Evolutionary conservation across 2,797 vertebrate genomes (phyloP), one percentile per base, ranked within the genome.

Genomic region (Gymnothorax javanicus): DNA sequence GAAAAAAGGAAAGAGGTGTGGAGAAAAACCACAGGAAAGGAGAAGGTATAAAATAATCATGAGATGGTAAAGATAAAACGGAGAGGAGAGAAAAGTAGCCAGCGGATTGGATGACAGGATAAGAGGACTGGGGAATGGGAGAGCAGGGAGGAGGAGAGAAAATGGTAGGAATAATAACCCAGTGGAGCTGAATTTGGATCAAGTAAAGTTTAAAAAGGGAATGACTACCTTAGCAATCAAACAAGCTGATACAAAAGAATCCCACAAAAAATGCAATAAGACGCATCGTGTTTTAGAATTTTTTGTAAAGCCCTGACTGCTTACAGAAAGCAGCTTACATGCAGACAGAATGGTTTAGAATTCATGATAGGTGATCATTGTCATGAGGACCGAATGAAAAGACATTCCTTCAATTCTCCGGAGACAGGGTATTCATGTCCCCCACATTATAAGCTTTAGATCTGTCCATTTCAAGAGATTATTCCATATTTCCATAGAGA

Each of bases 341-440:
- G 89, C 85, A 77, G 33, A 25, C 43, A 62, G 62, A 79, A n/a
- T 25, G 54, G 57, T 57, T 83, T 90, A 92, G 91, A 93, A 93
- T 92, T 93, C 90, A 86, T 93, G 91, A 93, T 92, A 92, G 83
- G 59, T 87, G 88, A 91, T 87, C 93, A 92, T 90, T 90, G 92
- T 91, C 88, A 82, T 79, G 64, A 3, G 90, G 90, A 94, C 93
- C 91, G 89, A 91, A 94, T 90, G 91, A 91, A 91, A 94, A 94
- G 85, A 81, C 90, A 94, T 92, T 89, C 90, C 85, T 73, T 83
- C n/a, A 85, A 93, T 91, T 92, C 93, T 91, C 91, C 88, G 90
- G 86, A 86, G 20, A 52, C 86, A 15, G 84, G 86, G 90, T 69
- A 89, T 85, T 86, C 62, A 13, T 86, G n/a, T 56, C 89, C 58